Evolutionary conservation across 2,113 vertebrate species (phyloP).

Genomic region (Microcebus jonahi): DNA sequence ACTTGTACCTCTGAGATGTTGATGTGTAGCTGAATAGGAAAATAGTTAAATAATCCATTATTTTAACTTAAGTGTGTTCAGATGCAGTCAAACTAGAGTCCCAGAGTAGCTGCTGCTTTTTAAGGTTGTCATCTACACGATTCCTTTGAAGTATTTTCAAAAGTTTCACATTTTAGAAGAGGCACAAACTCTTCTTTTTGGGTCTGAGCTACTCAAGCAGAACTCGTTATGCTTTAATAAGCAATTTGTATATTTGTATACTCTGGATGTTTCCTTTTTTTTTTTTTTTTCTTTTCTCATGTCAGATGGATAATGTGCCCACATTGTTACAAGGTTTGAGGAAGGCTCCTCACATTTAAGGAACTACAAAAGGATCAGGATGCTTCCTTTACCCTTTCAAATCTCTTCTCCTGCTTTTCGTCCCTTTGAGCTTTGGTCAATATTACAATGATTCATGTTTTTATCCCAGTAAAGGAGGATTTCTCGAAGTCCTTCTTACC

Average conservation of each 20-base stretch:
- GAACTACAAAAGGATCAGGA: too few relatives aligned
- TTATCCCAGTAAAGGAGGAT: not conserved
- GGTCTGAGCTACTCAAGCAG: not conserved
- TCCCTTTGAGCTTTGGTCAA: not conserved
- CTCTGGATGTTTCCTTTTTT: not conserved
- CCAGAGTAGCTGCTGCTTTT: not conserved
- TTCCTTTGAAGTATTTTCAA: not conserved
- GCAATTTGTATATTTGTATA: not conserved
- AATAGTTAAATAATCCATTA: not conserved
- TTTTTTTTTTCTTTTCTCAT: not conserved
- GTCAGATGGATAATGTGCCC: too few relatives aligned
- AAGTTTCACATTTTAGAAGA: not conserved
- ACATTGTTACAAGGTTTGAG: too few relatives aligned
- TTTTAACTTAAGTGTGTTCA: not conserved
- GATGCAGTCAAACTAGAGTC: not conserved
- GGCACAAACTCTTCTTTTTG: not conserved
- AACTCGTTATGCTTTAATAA: not conserved
- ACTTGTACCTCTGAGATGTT: not conserved
- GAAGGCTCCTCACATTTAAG: too few relatives aligned
- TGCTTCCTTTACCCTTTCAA: not conserved
- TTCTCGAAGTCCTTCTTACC: constrained; percentile 1
- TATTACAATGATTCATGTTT: not conserved
- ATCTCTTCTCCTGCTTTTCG: not conserved
- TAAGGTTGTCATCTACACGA: not conserved
- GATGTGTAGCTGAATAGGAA: not conserved